Evolutionary conservation across 35 echinoderm and acorn worm genomes (phyloP), one percentile per base, ranked within the genome.

Genomic region (Apostichopus japonicus): DNA sequence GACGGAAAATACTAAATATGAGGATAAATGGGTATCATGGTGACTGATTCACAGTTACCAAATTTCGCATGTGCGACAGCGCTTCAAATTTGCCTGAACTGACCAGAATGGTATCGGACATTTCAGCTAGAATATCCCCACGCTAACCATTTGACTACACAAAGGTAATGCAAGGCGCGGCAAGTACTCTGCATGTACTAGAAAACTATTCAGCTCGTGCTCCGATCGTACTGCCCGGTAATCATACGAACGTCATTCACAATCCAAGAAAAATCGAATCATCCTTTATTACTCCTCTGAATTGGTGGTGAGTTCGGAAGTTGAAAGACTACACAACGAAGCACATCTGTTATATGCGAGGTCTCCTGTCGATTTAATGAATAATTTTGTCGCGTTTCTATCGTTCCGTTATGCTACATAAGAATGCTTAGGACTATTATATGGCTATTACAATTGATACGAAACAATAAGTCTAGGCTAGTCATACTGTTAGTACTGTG

Each of bases 1-100:
- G 21, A 75, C 71, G 71, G 71, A 19, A 75, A 75, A 75, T 75
- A 75, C 71, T 75, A 75, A 75, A 75, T 75, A 75, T 75, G 71
- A 75, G 71, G 71, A 75, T 75, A 75, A 75, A 75, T 75, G 17
- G 71, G n/a, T 75, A 75, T 75, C 71, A 75, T 75, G 71, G 71
- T 75, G 71, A 75, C 71, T 75, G 71, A 14, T 75, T 19, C 71
- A 15, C 71, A 75, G 71, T 19, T 19, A 75, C 71, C 71, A 75
- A 75, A 75, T 75, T 75, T 75, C 71, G 71, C 71, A 75, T 75
- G 71, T 75, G 71, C 71, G 71, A n/a, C 1, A 6, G n/a, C 6
- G 71, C n/a, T 75, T n/a, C 22, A 21, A 75, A 19, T 75, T 75
- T 15, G 16, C 7, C 17, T 6, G 6, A 5, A 6, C 5, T 19